Base-by-base conservation (phyloP, 2,888 invertebrate genomes). In the Cerceris ruficornis region DNA sequence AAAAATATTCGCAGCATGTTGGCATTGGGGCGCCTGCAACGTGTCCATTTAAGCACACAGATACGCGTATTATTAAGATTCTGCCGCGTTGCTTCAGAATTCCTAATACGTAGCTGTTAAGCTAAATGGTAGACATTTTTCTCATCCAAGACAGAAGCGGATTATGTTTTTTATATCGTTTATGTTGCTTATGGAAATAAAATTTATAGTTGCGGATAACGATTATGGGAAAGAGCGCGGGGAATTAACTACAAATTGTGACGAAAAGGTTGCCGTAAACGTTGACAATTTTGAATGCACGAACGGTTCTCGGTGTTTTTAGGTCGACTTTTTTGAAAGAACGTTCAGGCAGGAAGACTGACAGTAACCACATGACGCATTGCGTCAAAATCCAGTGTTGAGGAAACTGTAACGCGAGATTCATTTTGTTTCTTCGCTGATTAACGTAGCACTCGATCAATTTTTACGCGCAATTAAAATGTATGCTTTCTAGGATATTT, bases 351-450 rank as follows among this genome's bases (percentile, higher is more conserved):
- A 61, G 73, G 55, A 58, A 72, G 78, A 57, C 70, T 80, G 78
- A 78, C 78, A 77, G 80, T 80, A 57, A 75, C 69, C 66, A 73
- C 71, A 67, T 84, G 84, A 84, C 80, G 84, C 78, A 85, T 82
- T 84, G 84, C 85, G 85, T 82, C 80, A 85, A 82, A 84, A 82
- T 78, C 85, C 72, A 75, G 74, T 77, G 70, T 68, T 70, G 70
- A 67, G 58, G 73, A 77, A 70, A 69, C 74, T 74, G 74, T 71
- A 73, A 79, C 65, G 57, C 66, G 75, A 76, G 42, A 55, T 55
- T 43, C 42, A 14, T 65, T 55, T 46, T 28, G 52, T 15, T 13
- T n/a, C 42, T 54, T 14, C 11, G 15, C 43, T 39, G n/a, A 52
- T 60, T 49, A 46, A 41, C 1, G 52, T 46, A 28, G 49, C 28